Evolutionary conservation across 53 echinoderm and acorn worm genomes (phyloP), one percentile per base, ranked within the genome.

Genomic region (Hippasteria phrygiana): DNA sequence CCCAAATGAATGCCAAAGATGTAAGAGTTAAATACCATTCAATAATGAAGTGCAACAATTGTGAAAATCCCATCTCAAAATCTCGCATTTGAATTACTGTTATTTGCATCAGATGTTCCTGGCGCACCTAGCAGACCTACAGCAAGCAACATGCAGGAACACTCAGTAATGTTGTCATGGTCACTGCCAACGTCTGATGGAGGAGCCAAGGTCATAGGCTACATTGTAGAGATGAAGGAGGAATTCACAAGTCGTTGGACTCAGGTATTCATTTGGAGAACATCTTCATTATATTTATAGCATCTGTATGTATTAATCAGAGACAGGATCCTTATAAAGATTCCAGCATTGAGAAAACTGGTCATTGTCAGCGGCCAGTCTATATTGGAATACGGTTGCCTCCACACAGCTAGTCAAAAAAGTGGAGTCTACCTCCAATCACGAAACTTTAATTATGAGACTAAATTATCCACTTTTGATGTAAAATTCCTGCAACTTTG

Each of bases 161-260:
- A 91, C 22, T 90, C 94, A 62, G 88, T 91, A 17, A 94, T 91
- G 16, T 75, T 98, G 28, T 75, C 92, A 27, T 98, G 98, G 98
- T 88, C 84, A 33, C 71, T 91, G 18, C 98, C 98, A 29, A 36
- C 75, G 31, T 93, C 94, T 27, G 98, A 98, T 20, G 98, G 98
- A 16, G 98, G 98, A 22, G 93, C 93, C 45, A 91, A 94, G 34
- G 91, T 98, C 51, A 80, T 88, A 9, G 91, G 89, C 64, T 98
- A 98, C 78, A 43, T 93, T 48, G 67, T 98, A 47, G 98, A 95
- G 88, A 90, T 83, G 86, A 94, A 93, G 67, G 98, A 98, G 41
- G 75, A 88, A 46, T 98, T 93, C 75, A 82, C 93, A 45, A 65
- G 91, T n/a, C 81, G 94, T 2, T 98, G 93, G 94, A 64, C 91